Conservation (phyloP, 2,797 vertebrate species). For the Hypotaenidia okinawae region DNA sequence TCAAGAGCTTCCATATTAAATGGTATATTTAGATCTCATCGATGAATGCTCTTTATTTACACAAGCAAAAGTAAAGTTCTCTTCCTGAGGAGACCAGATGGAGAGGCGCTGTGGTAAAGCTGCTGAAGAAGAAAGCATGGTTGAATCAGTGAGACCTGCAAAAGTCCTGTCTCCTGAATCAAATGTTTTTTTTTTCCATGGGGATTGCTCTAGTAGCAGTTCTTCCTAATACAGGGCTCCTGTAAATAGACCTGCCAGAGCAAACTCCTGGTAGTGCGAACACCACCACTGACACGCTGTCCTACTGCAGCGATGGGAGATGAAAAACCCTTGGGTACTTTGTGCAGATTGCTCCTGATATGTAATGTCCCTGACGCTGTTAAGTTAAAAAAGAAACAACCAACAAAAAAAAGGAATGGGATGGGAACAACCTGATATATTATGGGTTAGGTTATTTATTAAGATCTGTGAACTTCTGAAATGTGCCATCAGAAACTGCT, state of each 20-base stretch:
- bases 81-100: conserved; percentile 30
- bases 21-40: conserved; percentile 14
- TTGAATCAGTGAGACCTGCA: neutral
- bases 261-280: neutral
- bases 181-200: neutral
- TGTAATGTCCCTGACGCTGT: conserved; percentile 3
- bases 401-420: neutral
- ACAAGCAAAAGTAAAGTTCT: conserved; percentile 8
- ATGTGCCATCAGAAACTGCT: conserved; percentile 15
- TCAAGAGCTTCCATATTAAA: conserved; percentile 29
- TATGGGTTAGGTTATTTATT: conserved; percentile 43
- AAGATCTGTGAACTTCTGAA: conserved; percentile 46
- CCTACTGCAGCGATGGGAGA: neutral
- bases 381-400: neutral
- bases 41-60: conserved; percentile 26
- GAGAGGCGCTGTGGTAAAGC: conserved; percentile 11
- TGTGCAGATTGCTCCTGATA: conserved; percentile 29
- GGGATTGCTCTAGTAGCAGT: conserved; percentile 31
- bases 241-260: conserved; percentile 9
- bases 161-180: conserved; percentile 27
- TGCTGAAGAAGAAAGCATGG: conserved; percentile 30
- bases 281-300: conserved; percentile 31
- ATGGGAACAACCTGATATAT: neutral
- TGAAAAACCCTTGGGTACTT: conserved; percentile 24
- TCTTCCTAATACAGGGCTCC: conserved; percentile 3